phyloP scores from a whole-genome alignment of 2,888 invertebrate genomes.

The Margaritifera margaritifera region DNA sequence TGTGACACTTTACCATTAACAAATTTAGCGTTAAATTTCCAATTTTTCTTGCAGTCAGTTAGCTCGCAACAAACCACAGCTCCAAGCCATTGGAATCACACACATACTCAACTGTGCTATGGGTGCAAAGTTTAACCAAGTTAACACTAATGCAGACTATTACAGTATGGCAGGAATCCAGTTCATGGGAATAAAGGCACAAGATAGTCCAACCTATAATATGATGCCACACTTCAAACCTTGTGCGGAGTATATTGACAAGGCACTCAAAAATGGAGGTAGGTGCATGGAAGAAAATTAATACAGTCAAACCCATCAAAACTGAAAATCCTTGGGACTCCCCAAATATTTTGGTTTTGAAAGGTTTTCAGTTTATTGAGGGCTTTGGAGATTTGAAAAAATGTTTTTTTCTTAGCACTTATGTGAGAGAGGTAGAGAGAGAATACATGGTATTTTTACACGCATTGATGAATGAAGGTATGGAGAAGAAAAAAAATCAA shows the following conservation, averaged over 20 bases:
- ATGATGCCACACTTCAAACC: conserved; percentile 86
- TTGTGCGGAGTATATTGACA: conserved; percentile 87
- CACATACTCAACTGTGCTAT: conserved; percentile 90
- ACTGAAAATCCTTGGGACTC: conserved; percentile 78
- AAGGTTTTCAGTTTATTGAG: too few relatives aligned
- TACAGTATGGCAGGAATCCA: conserved; percentile 82
- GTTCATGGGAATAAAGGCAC: conserved; percentile 87
- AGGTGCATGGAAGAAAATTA: conserved; percentile 3
- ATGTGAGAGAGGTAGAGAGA: too few relatives aligned
- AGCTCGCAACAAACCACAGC: conserved; percentile 84
- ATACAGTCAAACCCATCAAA: conserved; percentile 77
- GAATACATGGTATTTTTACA: too few relatives aligned
- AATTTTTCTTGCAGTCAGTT: conserved; percentile 77
- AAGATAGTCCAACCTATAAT: conserved; percentile 84
- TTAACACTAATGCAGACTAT: conserved; percentile 84
- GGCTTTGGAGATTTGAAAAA: too few relatives aligned
- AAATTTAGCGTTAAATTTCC: too few relatives aligned
- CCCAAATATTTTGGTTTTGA: too few relatives aligned
- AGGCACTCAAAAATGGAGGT: conserved; percentile 73
- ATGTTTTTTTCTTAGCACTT: too few relatives aligned
- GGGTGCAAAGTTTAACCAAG: conserved; percentile 80
- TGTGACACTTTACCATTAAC: too few relatives aligned
- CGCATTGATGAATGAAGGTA: too few relatives aligned
- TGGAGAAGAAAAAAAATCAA: too few relatives aligned
- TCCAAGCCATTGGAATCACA: conserved; percentile 84